Percentiles rank a stretch among this genome's conserved stretches.
These are phyloP conservation scores for Leptonema lineaticorne DNA, from an alignment of 1,140 invertebrate genomes.

Conservation along the genomic window DNA sequence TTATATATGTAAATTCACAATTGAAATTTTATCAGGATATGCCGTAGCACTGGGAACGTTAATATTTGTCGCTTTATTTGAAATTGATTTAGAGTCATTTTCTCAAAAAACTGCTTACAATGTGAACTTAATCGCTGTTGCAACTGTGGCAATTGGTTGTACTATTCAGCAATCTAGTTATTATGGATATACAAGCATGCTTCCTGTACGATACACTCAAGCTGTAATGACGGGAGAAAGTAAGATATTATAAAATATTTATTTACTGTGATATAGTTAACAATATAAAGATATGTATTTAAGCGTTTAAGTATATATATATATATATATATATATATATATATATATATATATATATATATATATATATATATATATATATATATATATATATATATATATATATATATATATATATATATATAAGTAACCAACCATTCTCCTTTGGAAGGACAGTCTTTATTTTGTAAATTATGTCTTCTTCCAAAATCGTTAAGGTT, in stretches of 20 bases:
- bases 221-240: constrained; percentile 94
- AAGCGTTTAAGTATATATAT: too few relatives aligned
- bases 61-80: constrained; percentile 79
- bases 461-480: too few relatives aligned
- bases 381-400: not conserved
- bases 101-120: constrained; percentile 67
- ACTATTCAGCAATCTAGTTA: constrained; percentile 93
- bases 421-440: too few relatives aligned
- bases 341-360: too few relatives aligned
- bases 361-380: not conserved
- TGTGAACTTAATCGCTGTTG: constrained; percentile 81
- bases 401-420: too few relatives aligned
- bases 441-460: too few relatives aligned
- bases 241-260: constrained; percentile 59
- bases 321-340: too few relatives aligned
- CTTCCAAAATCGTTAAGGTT: too few relatives aligned
- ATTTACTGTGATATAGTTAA: not conserved
- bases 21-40: constrained; percentile 66
- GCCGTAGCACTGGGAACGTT: constrained; percentile 78
- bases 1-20: not conserved
- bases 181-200: constrained; percentile 90
- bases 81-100: constrained; percentile 83
- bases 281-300: not conserved
- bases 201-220: constrained; percentile 85
- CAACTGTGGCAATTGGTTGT: constrained; percentile 83